Evolutionary conservation across 1,140 invertebrate genomes (phyloP).

Genomic region (Drosophila sturtevanti): DNA sequence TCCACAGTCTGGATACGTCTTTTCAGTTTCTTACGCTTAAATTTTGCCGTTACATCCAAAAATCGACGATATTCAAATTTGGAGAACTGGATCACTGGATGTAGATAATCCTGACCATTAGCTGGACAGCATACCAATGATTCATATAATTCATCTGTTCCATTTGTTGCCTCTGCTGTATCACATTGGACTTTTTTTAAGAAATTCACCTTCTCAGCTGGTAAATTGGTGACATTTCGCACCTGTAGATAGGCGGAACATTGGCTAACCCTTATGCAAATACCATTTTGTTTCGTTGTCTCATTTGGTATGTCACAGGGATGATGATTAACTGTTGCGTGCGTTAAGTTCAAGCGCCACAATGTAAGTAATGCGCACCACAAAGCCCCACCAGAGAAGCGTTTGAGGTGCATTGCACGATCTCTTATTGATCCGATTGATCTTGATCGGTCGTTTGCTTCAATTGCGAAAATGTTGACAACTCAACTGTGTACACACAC

Average conservation of each 20-base stretch:
- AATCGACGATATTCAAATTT: constrained; percentile 78
- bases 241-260: constrained; percentile 73
- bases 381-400: constrained; percentile 26
- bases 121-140: constrained; percentile 74
- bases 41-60: constrained; percentile 62
- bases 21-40: constrained; percentile 74
- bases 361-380: constrained; percentile 39
- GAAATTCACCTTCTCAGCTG: constrained; percentile 77
- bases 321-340: background rate
- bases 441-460: constrained; percentile 8
- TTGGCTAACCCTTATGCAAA: constrained; percentile 62
- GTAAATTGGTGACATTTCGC: constrained; percentile 67
- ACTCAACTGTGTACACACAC: constrained; percentile 39
- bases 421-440: constrained; percentile 17
- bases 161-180: background rate
- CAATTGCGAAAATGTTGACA: constrained; percentile 31
- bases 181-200: constrained; percentile 79
- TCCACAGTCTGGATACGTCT: constrained; percentile 75
- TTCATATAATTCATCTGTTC: constrained; percentile 12
- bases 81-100: constrained; percentile 71
- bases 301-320: constrained; percentile 77
- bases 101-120: constrained; percentile 72
- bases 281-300: constrained; percentile 47
- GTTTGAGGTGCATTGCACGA: constrained; percentile 12
- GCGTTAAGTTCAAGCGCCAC: constrained; percentile 9